Evolutionary conservation across 2,113 vertebrate species (phyloP).

Genomic region (Gadus chalcogrammus): DNA sequence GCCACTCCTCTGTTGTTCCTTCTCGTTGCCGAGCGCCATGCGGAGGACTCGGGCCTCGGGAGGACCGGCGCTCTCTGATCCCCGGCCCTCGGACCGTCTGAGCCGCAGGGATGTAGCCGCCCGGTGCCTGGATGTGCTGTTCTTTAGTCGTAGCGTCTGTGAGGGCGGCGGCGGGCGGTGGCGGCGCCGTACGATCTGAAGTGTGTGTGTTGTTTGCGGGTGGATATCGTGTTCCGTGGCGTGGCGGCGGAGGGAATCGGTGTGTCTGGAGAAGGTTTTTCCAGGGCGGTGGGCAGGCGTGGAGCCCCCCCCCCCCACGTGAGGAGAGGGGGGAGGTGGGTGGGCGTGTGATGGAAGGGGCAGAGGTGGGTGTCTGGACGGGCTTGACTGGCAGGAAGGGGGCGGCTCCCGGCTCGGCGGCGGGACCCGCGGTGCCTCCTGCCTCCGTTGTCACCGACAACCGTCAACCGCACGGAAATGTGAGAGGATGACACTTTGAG

Average conservation of each 20-base stretch:
- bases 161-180: slow-evolving; percentile 5
- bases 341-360: slow-evolving; percentile 11
- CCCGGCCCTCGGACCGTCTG: slow-evolving; percentile 40
- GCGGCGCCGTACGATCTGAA: no score
- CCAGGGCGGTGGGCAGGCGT: no score
- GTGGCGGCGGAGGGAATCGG: no score
- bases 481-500: slow-evolving; percentile 69
- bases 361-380: slow-evolving; percentile 41
- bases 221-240: no score
- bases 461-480: slow-evolving; percentile 62
- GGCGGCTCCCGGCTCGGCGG: slow-evolving; percentile 39
- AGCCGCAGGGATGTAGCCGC: slow-evolving; percentile 13
- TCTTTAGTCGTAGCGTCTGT: slow-evolving; percentile 9
- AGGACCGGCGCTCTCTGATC: slow-evolving; percentile 31
- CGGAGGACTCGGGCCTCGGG: slow-evolving; percentile 28
- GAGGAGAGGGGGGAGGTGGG: neutral
- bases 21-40: slow-evolving; percentile 51
- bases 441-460: slow-evolving; percentile 52
- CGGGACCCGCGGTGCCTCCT: slow-evolving; percentile 57
- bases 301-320: no score
- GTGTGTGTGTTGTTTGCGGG: no score
- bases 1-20: no score
- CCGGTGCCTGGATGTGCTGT: slow-evolving; percentile 31
- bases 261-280: no score
- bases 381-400: slow-evolving; percentile 50